Evolutionary conservation across 2,888 invertebrate species (phyloP), one percentile per base, ranked within the genome.

Genomic region (Zhuqinia jingwanae): DNA sequence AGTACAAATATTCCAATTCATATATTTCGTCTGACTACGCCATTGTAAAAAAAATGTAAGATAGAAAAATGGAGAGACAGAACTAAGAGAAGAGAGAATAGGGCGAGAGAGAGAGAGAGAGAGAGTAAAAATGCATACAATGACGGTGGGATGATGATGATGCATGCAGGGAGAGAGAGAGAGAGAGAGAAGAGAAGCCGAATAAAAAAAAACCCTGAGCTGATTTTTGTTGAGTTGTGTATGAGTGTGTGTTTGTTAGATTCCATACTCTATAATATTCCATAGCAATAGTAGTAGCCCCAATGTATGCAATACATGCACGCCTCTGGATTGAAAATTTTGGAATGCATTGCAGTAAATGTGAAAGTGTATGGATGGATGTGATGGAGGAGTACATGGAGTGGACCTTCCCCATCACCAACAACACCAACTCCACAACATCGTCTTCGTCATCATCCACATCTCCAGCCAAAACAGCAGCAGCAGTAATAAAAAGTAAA

Each of bases 401-500:
- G 73, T 73, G 73, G 73, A 73, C 73, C 73, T 73, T 73, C 50
- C 73, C 73, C 36, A 70, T 70, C 47, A 70, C 70, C 47, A 70
- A 70, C 47, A 70, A 70, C 70, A 47, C 47, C 70, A 70, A 20
- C 70, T 50, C 2, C 47, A 11, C 70, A 70, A 20, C 70, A 73
- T 11, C 47, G 13, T 73, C 50, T 13, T 73, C 73, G 73, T 73
- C 73, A 27, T 50, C 36, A 30, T 27, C 27, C n/a, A 17, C 30
- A 45, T 68, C 68, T 68, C 68, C 68, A 45, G 47, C n/a, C 36
- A 53, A 53, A 47, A 42, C 45, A 70, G 70, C 47, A 70, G 73
- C 73, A 73, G 73, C 73, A 73, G 73, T 73, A 73, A 73, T 73
- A 73, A 73, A 73, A 73, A 73, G 73, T 73, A 73, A 50, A 50